phyloP scores from a whole-genome alignment of 1,140 invertebrate genomes.

The Cotesia typhae region DNA sequence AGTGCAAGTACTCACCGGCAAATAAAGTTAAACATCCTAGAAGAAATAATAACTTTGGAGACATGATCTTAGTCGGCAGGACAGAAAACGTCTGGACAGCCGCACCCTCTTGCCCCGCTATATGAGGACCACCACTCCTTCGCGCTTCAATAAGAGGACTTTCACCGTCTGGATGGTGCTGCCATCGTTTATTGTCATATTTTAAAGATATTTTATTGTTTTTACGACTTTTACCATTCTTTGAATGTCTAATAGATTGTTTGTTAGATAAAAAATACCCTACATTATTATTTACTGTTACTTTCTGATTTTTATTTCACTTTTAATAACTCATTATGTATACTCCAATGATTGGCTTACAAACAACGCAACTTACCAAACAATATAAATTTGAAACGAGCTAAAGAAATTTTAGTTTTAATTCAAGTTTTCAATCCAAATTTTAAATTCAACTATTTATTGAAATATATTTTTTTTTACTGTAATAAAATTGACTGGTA shows the following conservation, averaged over 20 bases:
- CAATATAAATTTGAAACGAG: no score
- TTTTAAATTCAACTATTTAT: no score
- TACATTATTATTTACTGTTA: no score
- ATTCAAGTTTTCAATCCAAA: no score
- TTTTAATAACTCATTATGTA: no score
- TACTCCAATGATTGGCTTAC: no score
- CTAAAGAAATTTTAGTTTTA: no score
- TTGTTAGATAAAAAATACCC: no score
- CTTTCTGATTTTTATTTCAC: no score
- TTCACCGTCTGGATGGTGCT: slow-evolving; percentile 64
- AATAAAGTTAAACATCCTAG: slow-evolving; percentile 58
- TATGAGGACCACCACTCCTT: slow-evolving; percentile 64
- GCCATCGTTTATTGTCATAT: slow-evolving; percentile 52
- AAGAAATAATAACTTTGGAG: slow-evolving; percentile 60
- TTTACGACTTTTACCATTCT: neutral
- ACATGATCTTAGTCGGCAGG: slow-evolving; percentile 61
- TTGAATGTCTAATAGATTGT: neutral
- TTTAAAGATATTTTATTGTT: slow-evolving; percentile 21
- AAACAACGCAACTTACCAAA: no score
- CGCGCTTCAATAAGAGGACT: slow-evolving; percentile 55
- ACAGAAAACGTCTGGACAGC: slow-evolving; percentile 64
- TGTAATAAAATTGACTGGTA: no score
- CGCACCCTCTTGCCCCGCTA: slow-evolving; percentile 67
- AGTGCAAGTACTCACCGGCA: slow-evolving; percentile 57
- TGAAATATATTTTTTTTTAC: no score